Percentiles rank a stretch among this genome's conserved stretches.
These are phyloP conservation scores for Rattus rattus DNA, from an alignment of 2,113 vertebrate genomes.

Conservation along the genomic window DNA sequence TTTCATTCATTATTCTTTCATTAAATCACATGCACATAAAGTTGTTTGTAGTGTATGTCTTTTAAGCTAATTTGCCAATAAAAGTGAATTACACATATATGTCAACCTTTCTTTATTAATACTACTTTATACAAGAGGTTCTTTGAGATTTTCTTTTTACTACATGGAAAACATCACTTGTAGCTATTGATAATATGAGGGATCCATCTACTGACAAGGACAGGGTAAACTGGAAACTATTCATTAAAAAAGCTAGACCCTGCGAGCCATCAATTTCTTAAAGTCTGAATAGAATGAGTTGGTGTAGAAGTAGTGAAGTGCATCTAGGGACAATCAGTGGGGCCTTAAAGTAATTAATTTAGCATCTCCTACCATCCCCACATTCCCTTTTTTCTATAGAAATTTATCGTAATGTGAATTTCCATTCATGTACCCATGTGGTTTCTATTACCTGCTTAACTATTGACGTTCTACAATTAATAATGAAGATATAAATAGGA, in stretches of 20 bases:
- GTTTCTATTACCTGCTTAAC: background rate
- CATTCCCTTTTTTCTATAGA: background rate
- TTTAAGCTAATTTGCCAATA: slow-evolving; percentile 62
- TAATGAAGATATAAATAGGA: slow-evolving; percentile 12
- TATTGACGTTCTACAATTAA: background rate
- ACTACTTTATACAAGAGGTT: background rate
- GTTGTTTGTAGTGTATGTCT: background rate
- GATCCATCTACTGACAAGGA: slow-evolving; percentile 64
- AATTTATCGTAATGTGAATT: background rate
- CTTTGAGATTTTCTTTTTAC: slow-evolving; percentile 39
- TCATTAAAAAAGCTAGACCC: slow-evolving; percentile 59
- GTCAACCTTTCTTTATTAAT: background rate
- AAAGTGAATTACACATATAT: background rate
- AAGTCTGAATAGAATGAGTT: background rate
- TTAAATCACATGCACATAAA: slow-evolving; percentile 15
- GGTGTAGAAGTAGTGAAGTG: background rate
- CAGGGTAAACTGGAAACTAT: slow-evolving; percentile 60
- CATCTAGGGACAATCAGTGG: background rate
- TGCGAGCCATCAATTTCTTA: background rate
- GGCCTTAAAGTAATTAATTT: background rate
- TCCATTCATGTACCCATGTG: background rate
- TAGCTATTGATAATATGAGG: slow-evolving; percentile 68
- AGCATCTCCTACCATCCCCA: background rate
- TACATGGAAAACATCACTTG: slow-evolving; percentile 48
- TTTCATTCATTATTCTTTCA: slow-evolving; percentile 15